phyloP scores from a whole-genome alignment of 2,888 invertebrate species.

The Miltochrista miniata region DNA sequence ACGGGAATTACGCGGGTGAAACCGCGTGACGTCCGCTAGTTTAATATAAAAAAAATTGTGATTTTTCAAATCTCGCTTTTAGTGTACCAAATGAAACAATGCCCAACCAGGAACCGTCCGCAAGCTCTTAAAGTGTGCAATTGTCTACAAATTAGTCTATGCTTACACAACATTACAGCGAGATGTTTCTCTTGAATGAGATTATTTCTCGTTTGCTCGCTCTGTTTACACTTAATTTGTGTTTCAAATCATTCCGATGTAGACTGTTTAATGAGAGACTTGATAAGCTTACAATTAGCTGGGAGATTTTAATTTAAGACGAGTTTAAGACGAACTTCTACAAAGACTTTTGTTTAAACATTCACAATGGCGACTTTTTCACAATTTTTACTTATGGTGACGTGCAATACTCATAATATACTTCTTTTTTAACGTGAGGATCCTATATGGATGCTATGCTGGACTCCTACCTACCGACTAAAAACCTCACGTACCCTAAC shows the following conservation, averaged over 20 bases:
- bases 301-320: conserved; percentile 20
- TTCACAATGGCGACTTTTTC: too few relatives aligned
- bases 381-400: too few relatives aligned
- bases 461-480: too few relatives aligned
- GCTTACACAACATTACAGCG: conserved; percentile 51
- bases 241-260: conserved; percentile 32
- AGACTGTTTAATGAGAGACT: conserved; percentile 35
- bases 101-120: conserved; percentile 15
- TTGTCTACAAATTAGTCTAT: conserved; percentile 52
- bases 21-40: too few relatives aligned
- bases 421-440: too few relatives aligned
- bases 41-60: too few relatives aligned
- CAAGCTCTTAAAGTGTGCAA: conserved; percentile 38
- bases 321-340: not conserved
- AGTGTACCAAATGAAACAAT: not conserved
- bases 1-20: too few relatives aligned
- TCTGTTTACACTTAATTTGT: conserved; percentile 37
- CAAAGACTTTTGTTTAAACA: too few relatives aligned
- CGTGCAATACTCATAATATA: too few relatives aligned
- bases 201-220: conserved; percentile 35
- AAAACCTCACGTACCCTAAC: too few relatives aligned
- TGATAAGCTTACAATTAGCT: conserved; percentile 30
- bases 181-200: conserved; percentile 42
- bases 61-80: too few relatives aligned
- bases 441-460: too few relatives aligned